Base-by-base conservation (phyloP, 2,797 vertebrate genomes). In the Denticeps clupeoides region DNA sequence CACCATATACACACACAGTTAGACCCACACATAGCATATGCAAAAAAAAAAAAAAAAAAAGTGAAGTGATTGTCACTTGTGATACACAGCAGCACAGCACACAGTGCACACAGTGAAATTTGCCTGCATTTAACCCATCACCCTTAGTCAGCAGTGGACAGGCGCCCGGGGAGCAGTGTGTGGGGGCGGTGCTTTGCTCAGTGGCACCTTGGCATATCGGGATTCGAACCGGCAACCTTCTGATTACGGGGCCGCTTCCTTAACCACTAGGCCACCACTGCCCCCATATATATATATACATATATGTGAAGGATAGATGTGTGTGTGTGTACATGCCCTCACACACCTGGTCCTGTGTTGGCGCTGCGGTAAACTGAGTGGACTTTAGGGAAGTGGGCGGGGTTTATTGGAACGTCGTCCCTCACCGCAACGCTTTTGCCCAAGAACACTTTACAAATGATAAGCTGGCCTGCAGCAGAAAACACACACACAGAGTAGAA, bases 371-470 rank as follows among this genome's bases (percentile, higher is more conserved):
- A n/a, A n/a, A 89, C 78, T 23, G 88, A 90, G 71, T 71, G 73
- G 46, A 64, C 63, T 65, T 58, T 75, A 25, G 80, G 68, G 40
- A 83, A 84, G 57, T 58, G 72, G 43, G 58, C 60, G 53, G 67
- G 66, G 35, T 67, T 67, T 31, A 82, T 51, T 0, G 53, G 60
- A 37, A 82, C 69, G 22, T 64, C 62, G 5, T 78, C 74, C 46
- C 1, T 53, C 32, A 77, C 60, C 13, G 77, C 74, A 56, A 63
- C 49, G 48, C 79, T 85, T 50, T 64, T 69, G 29, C 87, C 87
- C 60, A 90, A 71, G 29, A 87, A 92, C 60, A 82, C 85, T 71
- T 90, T 83, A 55, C 78, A 79, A 68, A 89, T 61, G 40, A 87
- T 70, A 41, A 86, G 58, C 67, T 82, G 82, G 46, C 83, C 86